These are phyloP conservation scores for Andrena praecox DNA, from an alignment of 2,888 invertebrate genomes.

Conservation along the genomic window DNA sequence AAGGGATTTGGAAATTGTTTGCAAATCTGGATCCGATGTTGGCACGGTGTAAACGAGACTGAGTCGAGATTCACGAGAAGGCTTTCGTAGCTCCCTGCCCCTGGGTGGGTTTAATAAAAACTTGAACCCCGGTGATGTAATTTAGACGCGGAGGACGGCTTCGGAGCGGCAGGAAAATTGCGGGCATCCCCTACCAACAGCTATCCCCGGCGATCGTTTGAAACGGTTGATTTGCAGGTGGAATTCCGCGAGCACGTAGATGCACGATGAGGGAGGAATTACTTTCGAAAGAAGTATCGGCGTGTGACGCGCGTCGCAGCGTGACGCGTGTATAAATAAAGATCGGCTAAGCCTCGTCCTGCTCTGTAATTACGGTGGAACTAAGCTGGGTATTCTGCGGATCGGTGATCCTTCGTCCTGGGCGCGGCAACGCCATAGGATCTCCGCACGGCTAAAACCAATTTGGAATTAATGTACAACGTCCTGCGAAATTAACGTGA, in stretches of 20 bases:
- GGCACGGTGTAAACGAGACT: constrained; percentile 14
- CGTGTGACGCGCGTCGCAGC: constrained; percentile 59
- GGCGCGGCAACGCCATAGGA: constrained; percentile 53
- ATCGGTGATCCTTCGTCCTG: constrained; percentile 80
- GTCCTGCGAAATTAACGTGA: constrained; percentile 73
- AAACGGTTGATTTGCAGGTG: neutral
- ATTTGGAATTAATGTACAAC: constrained; percentile 82
- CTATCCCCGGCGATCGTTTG: neutral
- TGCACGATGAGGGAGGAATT: too few relatives aligned
- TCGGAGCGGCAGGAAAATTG: neutral
- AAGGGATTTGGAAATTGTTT: constrained; percentile 15
- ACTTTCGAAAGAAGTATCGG: constrained; percentile 47
- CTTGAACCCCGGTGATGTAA: constrained; percentile 7
- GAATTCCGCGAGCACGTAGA: too few relatives aligned
- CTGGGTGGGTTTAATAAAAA: constrained; percentile 43
- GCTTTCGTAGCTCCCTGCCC: constrained; percentile 15
- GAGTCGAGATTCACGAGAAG: constrained; percentile 29
- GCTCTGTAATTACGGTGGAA: constrained; percentile 81
- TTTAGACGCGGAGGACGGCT: neutral
- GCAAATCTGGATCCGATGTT: constrained; percentile 1
- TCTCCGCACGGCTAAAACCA: constrained; percentile 77
- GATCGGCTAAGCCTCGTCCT: constrained; percentile 78
- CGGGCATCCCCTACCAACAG: neutral
- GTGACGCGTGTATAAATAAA: constrained; percentile 80
- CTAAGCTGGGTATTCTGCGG: constrained; percentile 81